phyloP scores from a whole-genome alignment of 2,113 vertebrate genomes.

The Thalassoma bifasciatum region DNA sequence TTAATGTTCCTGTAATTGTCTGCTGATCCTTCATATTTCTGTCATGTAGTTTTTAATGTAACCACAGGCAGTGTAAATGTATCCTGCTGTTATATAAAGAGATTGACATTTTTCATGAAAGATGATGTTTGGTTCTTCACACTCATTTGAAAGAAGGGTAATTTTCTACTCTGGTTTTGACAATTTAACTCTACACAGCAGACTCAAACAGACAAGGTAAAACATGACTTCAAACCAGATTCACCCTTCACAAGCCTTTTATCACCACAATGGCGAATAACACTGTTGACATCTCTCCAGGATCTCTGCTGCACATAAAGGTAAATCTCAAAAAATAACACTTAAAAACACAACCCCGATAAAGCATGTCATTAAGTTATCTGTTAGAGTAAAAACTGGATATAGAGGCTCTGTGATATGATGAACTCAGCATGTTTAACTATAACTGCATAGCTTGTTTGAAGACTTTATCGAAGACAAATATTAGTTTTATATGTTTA shows the following conservation, averaged over 20 bases:
- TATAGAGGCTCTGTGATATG: too few species aligned
- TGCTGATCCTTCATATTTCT: background rate
- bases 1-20: conserved; percentile 60
- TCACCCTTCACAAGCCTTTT: background rate
- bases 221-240: background rate
- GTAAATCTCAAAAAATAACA: too few species aligned
- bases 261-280: conserved; percentile 19
- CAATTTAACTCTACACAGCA: background rate
- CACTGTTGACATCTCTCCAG: background rate
- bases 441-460: too few species aligned
- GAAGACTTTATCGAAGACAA: too few species aligned
- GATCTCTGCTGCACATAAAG: background rate
- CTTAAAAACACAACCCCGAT: too few species aligned
- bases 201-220: background rate
- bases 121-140: background rate
- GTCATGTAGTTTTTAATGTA: background rate
- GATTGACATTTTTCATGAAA: conserved; percentile 23
- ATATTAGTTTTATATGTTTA: too few species aligned
- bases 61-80: background rate
- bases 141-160: background rate
- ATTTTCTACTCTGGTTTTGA: background rate
- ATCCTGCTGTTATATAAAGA: background rate
- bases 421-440: too few species aligned
- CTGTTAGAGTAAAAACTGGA: too few species aligned
- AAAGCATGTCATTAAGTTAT: too few species aligned